Conservation (phyloP, 1,140 invertebrate genomes). For the Chionoecetes opilio region DNA sequence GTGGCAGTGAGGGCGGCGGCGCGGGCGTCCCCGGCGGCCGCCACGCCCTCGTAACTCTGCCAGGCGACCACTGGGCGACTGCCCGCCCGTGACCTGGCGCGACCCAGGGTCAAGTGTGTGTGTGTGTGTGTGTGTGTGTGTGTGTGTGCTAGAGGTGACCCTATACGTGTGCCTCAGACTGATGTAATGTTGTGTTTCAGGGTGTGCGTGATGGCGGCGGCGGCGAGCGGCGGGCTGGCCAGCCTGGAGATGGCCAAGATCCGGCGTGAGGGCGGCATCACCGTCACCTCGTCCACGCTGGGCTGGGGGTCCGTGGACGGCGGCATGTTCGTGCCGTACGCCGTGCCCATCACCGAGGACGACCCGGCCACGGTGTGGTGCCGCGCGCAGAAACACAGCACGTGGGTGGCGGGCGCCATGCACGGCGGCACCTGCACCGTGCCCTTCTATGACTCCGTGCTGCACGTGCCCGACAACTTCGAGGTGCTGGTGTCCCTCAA, state of each 20-base stretch:
- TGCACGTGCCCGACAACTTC: slow-evolving; percentile 64
- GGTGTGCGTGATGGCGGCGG: slow-evolving; percentile 64
- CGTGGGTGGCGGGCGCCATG: slow-evolving; percentile 75
- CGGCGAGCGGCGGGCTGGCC: slow-evolving; percentile 44
- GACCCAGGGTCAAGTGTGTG: neutral
- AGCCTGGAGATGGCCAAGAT: slow-evolving; percentile 78
- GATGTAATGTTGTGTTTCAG: slow-evolving; percentile 62
- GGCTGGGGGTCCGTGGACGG: slow-evolving; percentile 71
- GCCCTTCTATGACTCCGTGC: slow-evolving; percentile 74
- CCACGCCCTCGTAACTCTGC: neutral
- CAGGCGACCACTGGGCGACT: no score
- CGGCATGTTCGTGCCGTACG: slow-evolving; percentile 54
- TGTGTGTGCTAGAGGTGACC: neutral
- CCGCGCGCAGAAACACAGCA: slow-evolving; percentile 78
- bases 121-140: slow-evolving; percentile 27
- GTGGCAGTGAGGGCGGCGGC: no score
- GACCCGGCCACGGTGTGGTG: slow-evolving; percentile 80
- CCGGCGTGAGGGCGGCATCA: slow-evolving; percentile 75
- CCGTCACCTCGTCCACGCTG: slow-evolving; percentile 79
- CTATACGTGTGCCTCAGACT: neutral
- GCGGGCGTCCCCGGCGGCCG: neutral
- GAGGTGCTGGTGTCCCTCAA: slow-evolving; percentile 80
- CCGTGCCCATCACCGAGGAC: slow-evolving; percentile 71
- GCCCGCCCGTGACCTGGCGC: no score
- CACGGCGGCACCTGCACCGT: slow-evolving; percentile 77